A percentile compares a stretch with the other conserved stretches of the same genome.
phyloP scores from a whole-genome alignment of 2,888 invertebrate genomes.

The Monoplex corrugatus region DNA sequence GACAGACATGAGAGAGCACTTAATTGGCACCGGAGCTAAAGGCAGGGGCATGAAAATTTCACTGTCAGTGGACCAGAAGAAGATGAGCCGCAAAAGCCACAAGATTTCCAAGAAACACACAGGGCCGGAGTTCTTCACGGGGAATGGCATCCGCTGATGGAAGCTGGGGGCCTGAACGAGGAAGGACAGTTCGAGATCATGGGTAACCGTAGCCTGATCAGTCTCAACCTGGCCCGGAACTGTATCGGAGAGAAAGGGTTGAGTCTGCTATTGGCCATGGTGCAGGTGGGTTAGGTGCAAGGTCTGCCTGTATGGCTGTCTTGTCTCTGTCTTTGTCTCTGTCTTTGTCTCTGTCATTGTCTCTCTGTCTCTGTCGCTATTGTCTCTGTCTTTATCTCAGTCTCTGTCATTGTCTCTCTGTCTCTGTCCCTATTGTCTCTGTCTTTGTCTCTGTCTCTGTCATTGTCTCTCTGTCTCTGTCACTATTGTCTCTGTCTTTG shows the following conservation, averaged over 20 bases:
- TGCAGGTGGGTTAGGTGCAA: neutral
- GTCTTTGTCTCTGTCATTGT: conserved; percentile 1
- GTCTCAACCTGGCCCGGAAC: conserved; percentile 26
- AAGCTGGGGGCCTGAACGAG: neutral
- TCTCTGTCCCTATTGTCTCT: no score
- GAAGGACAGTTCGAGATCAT: neutral
- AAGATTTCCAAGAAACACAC: no score
- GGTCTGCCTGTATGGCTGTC: neutral
- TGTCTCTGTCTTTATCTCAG: no score
- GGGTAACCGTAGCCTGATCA: conserved; percentile 26
- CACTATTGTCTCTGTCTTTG: no score
- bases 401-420: no score
- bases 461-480: neutral
- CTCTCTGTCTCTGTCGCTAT: no score
- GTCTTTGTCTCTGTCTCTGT: neutral
- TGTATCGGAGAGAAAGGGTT: conserved; percentile 2
- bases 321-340: conserved; percentile 8
- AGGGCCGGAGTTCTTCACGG: no score
- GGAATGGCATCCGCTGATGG: neutral
- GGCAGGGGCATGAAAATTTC: no score
- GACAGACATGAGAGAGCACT: no score
- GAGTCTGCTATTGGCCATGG: neutral
- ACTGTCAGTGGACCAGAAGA: no score
- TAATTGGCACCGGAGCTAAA: no score
- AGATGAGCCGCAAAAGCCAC: no score